These are phyloP conservation scores for Tretioscincus oriximinensis DNA, from an alignment of 2,113 vertebrate species.

Conservation along the genomic window DNA sequence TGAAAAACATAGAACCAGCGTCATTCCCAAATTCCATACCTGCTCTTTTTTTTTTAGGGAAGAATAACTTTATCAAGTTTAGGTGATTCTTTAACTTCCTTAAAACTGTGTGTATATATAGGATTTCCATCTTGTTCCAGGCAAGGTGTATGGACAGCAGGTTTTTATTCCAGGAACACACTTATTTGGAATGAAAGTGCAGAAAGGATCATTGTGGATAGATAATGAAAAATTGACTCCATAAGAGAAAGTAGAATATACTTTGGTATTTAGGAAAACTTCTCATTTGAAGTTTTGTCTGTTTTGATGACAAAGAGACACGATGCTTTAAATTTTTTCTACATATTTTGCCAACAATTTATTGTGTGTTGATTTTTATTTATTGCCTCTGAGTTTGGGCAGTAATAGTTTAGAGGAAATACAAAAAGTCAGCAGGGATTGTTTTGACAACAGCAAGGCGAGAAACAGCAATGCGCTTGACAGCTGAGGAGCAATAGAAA, in stretches of 20 bases:
- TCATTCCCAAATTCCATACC: too few species aligned
- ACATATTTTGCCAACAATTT: background rate
- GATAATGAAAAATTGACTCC: background rate
- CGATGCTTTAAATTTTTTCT: background rate
- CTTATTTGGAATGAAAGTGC: background rate
- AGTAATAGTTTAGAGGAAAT: conserved; percentile 1
- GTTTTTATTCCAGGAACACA: too few species aligned
- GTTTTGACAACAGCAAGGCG: background rate
- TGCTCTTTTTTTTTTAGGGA: too few species aligned
- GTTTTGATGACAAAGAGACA: background rate
- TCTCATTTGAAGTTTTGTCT: background rate
- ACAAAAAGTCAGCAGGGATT: background rate
- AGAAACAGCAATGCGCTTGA: background rate
- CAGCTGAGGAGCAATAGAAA: background rate
- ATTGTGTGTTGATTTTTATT: background rate
- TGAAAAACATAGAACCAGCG: too few species aligned
- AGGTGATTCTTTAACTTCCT: too few species aligned
- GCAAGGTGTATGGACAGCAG: too few species aligned
- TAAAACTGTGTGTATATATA: too few species aligned
- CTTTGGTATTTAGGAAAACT: background rate
- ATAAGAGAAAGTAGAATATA: background rate
- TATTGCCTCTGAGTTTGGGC: background rate
- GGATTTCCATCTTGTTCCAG: too few species aligned
- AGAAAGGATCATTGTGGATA: background rate
- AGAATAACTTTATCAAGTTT: too few species aligned